These are phyloP conservation scores for Gryllus longicercus DNA, from an alignment of 2,888 invertebrate species.

Conservation along the genomic window DNA sequence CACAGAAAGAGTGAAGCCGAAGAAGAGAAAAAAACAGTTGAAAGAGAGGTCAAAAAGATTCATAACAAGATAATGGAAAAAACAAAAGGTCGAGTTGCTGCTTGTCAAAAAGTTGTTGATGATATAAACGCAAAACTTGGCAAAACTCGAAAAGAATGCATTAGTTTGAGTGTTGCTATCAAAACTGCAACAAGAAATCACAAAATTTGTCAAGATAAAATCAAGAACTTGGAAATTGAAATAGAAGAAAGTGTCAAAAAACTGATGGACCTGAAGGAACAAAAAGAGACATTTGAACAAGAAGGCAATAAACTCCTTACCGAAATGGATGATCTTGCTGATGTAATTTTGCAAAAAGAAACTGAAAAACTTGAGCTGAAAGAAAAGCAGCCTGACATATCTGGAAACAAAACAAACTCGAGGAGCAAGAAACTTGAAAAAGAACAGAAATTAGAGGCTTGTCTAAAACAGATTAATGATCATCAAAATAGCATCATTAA, in stretches of 20 bases:
- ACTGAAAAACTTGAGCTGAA: too few species aligned
- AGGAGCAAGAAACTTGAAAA: too few species aligned
- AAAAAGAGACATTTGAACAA: conserved; percentile 51
- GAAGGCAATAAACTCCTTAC: conserved; percentile 50
- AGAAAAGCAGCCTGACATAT: too few species aligned
- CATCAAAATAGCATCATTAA: conserved; percentile 55
- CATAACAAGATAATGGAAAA: conserved; percentile 68
- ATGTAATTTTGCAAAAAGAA: too few species aligned
- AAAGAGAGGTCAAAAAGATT: too few species aligned
- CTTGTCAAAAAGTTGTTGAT: conserved; percentile 67
- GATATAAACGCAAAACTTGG: conserved; percentile 67
- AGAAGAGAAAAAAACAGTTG: too few species aligned
- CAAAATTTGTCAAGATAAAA: too few species aligned
- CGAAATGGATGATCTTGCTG: conserved; percentile 39
- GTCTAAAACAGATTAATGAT: conserved; percentile 58
- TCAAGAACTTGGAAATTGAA: conserved; percentile 72
- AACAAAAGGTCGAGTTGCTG: conserved; percentile 65
- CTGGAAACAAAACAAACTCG: too few species aligned
- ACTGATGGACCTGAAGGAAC: conserved; percentile 45
- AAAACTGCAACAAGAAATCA: conserved; percentile 56
- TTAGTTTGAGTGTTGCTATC: conserved; percentile 49
- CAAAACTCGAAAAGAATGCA: conserved; percentile 56
- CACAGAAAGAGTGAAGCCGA: too few species aligned
- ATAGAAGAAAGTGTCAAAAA: conserved; percentile 63
- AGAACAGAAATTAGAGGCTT: conserved; percentile 59